Percentiles rank a stretch among this genome's conserved stretches.
Evolutionary conservation across 1,140 invertebrate genomes (phyloP).

Genomic region (Ips nitidus): DNA sequence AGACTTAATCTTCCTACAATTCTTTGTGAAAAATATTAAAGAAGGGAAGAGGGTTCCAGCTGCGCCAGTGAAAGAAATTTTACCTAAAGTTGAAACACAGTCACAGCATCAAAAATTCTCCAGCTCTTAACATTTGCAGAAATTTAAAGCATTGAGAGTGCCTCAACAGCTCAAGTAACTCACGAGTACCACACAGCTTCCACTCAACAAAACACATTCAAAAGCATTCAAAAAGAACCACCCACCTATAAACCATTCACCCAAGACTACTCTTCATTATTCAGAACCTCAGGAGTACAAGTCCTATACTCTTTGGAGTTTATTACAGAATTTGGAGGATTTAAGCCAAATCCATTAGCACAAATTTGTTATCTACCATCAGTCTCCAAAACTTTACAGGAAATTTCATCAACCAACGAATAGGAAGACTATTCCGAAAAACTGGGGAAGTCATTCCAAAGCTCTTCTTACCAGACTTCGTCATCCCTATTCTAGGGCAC

Average conservation of each 20-base stretch:
- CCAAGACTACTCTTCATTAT: conserved; percentile 36
- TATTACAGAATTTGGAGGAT: conserved; percentile 55
- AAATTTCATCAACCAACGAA: conserved; percentile 58
- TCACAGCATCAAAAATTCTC: conserved; percentile 16
- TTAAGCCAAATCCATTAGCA: conserved; percentile 71
- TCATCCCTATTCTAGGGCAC: conserved; percentile 33
- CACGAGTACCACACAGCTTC: conserved; percentile 35
- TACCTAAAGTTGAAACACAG: conserved; percentile 49
- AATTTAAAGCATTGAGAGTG: conserved; percentile 41
- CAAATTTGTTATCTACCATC: conserved; percentile 63
- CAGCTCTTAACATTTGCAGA: conserved; percentile 40
- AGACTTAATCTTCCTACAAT: conserved; percentile 43
- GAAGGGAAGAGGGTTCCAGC: conserved; percentile 26
- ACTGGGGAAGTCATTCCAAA: conserved; percentile 40
- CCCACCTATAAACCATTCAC: conserved; percentile 16
- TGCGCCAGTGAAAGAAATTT: conserved; percentile 39
- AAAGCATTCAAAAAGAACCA: conserved; percentile 30
- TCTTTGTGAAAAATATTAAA: conserved; percentile 52
- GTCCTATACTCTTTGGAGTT: conserved; percentile 32
- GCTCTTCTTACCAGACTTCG: conserved; percentile 38
- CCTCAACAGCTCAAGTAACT: conserved; percentile 26
- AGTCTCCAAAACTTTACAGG: conserved; percentile 48
- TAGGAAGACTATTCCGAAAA: conserved; percentile 44
- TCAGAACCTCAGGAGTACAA: conserved; percentile 37
- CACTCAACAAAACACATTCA: conserved; percentile 38